Percentiles rank a stretch among this genome's conserved stretches.
Evolutionary conservation across 2,888 invertebrate genomes (phyloP).

Genomic region (Mythimna vitellina): DNA sequence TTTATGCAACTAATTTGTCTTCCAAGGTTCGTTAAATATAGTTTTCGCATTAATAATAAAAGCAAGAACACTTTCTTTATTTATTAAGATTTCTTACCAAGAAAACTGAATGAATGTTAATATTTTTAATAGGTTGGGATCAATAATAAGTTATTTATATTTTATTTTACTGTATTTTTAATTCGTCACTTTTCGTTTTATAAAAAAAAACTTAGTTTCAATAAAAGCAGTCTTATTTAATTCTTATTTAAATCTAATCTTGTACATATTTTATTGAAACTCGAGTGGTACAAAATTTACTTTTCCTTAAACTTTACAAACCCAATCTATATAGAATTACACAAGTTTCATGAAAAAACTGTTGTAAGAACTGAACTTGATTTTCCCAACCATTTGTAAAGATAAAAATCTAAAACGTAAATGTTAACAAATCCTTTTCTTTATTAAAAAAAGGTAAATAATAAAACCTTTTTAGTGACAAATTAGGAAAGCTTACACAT

Average conservation of each 20-base stretch:
- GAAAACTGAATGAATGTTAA: no score
- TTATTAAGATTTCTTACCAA: not conserved
- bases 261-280: conserved; percentile 26
- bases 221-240: not conserved
- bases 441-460: not conserved
- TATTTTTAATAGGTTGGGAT: no score
- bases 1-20: conserved; percentile 24
- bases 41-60: conserved; percentile 8
- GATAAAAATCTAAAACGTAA: conserved; percentile 7
- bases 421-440: not conserved
- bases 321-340: conserved; percentile 18
- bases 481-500: not conserved
- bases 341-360: conserved; percentile 16
- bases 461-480: no score
- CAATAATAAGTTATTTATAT: not conserved
- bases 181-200: not conserved
- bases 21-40: conserved; percentile 17
- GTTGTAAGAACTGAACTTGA: not conserved
- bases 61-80: not conserved
- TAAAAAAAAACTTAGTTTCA: conserved; percentile 1
- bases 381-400: not conserved
- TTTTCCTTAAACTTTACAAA: conserved; percentile 20
- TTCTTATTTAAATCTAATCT: conserved; percentile 14
- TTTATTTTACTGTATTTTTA: not conserved
- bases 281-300: not conserved